Base-by-base conservation (phyloP, 2,888 invertebrate species). In the Andrena fulva region DNA sequence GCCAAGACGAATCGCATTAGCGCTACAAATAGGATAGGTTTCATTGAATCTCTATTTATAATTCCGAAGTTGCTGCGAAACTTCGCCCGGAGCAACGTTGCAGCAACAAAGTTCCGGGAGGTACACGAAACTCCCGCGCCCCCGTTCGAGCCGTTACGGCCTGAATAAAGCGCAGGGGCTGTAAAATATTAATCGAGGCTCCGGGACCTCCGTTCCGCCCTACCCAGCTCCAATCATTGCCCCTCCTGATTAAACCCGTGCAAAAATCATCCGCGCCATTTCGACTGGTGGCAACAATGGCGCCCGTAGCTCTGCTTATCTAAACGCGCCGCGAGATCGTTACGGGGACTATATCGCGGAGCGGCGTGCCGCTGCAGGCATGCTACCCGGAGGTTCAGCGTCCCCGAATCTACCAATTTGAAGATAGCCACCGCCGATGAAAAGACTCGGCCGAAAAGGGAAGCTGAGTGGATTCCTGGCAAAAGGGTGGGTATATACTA, bases 41-140 rank as follows among this genome's bases (percentile, higher is more conserved):
- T 52, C 64, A 66, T 60, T 60, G 77, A 70, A 70, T 70, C 70
- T 70, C 35, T 80, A 80, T 80, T 80, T 70, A 80, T 80, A 64
- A 80, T 77, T 77, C 60, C n/a, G 27, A 59, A 64, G 56, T 35
- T 31, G 24, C 5, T 16, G 12, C 10, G 29, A 33, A 67, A n/a
- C 35, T 50, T 42, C 20, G 5, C 16, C 8, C 12, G 33, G 10
- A 8, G 63, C 27, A 68, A 68, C 48, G 63, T 63, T 33, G 54
- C 68, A 50, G 48, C 10, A 77, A 80, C 70, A 60, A 80, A 80
- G 42, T 80, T 80, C 42, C 42, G 60, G 24, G 77, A 66, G 70
- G 29, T 54, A 52, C 42, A 59, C 29, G 31, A n/a, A 77, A 80
- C 80, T 80, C 48, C 6, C 27, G 31, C 50, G 35, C n/a, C 50